These are phyloP conservation scores for Scaptomyza caliginosa DNA, from an alignment of 2,888 invertebrate species.

Conservation along the genomic window DNA sequence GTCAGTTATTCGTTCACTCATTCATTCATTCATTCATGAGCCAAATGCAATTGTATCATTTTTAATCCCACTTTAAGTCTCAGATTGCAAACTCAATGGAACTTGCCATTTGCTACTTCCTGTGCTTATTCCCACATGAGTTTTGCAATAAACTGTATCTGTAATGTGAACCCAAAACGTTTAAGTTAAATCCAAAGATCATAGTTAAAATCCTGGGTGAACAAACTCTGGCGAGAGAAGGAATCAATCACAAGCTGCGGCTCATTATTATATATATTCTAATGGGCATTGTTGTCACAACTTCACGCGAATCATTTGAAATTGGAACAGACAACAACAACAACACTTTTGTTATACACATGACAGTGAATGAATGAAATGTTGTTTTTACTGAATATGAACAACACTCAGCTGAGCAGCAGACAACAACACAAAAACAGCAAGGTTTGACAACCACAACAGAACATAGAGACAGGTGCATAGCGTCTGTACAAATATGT, in stretches of 20 bases:
- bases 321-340: not conserved
- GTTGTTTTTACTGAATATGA: conserved; percentile 28
- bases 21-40: conserved; percentile 19
- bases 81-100: not conserved
- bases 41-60: conserved; percentile 39
- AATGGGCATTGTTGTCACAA: not conserved
- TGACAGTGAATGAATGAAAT: conserved; percentile 38
- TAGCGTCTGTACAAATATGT: no score
- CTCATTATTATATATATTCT: not conserved
- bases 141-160: not conserved
- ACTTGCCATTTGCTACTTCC: conserved; percentile 11
- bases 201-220: no score
- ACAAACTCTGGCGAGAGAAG: no score
- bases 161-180: no score
- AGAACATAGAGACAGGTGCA: conserved; percentile 21
- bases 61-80: conserved; percentile 8
- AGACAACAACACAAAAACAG: conserved; percentile 7
- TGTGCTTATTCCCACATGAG: not conserved
- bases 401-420: conserved; percentile 26
- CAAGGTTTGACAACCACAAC: conserved; percentile 19
- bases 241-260: no score
- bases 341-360: conserved; percentile 13
- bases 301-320: not conserved
- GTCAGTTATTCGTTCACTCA: not conserved
- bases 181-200: no score